Percentiles rank a stretch among this genome's conserved stretches.
Evolutionary conservation across 2,797 vertebrate genomes (phyloP).

Genomic region (Centropyge bicolor): DNA sequence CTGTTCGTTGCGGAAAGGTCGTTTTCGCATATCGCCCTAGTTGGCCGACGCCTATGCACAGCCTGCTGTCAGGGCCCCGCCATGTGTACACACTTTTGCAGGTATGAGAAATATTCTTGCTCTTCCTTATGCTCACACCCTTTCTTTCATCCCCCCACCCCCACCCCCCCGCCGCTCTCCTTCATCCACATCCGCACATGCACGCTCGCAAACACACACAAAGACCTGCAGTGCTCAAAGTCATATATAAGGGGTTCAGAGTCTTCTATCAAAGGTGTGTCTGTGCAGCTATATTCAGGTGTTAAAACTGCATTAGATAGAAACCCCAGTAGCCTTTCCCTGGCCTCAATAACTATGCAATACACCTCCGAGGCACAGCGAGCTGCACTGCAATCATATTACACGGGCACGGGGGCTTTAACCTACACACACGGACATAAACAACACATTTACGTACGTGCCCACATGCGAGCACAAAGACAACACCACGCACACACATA

Average conservation of each 20-base stretch:
- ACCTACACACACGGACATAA: slow-evolving; percentile 47
- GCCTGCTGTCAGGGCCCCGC: slow-evolving; percentile 36
- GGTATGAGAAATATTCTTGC: neutral
- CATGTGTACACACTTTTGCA: slow-evolving; percentile 18
- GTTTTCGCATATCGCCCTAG: slow-evolving; percentile 54
- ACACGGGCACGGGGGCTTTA: slow-evolving; percentile 53
- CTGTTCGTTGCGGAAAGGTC: slow-evolving; percentile 61
- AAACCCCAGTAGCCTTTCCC: slow-evolving; percentile 60
- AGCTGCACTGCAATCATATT: slow-evolving; percentile 68
- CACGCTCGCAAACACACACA: slow-evolving; percentile 30
- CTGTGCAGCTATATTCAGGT: slow-evolving; percentile 65
- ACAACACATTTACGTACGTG: slow-evolving; percentile 26
- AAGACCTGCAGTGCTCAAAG: slow-evolving; percentile 54
- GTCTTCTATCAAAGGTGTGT: slow-evolving; percentile 46
- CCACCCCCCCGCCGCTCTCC: too few species aligned
- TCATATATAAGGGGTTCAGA: slow-evolving; percentile 34
- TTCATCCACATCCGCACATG: slow-evolving; percentile 12
- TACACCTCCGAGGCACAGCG: slow-evolving; percentile 55
- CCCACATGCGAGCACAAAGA: slow-evolving; percentile 23
- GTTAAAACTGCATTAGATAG: slow-evolving; percentile 71
- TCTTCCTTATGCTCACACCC: slow-evolving; percentile 2
- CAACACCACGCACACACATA: neutral
- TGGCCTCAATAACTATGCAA: slow-evolving; percentile 76
- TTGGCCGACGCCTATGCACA: slow-evolving; percentile 36
- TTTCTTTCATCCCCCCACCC: slow-evolving; percentile 11